Percentiles rank a stretch among this genome's conserved stretches.
These are phyloP conservation scores for Polyommatus iphigenia DNA, from an alignment of 2,888 invertebrate genomes.

Conservation along the genomic window DNA sequence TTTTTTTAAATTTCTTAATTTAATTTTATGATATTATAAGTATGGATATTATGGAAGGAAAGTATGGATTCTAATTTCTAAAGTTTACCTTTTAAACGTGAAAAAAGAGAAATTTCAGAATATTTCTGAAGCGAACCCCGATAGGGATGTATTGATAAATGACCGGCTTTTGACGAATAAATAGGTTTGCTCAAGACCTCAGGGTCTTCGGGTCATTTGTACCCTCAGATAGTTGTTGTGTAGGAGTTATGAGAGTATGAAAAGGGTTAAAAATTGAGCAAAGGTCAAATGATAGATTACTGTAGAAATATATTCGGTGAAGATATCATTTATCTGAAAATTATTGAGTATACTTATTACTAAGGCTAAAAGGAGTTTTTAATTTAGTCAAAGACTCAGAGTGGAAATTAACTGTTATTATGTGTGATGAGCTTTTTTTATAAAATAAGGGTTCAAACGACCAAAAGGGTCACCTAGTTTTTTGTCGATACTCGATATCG, in stretches of 20 bases:
- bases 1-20: too few relatives aligned
- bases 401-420: too few relatives aligned
- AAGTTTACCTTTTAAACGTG: neutral
- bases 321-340: neutral
- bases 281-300: neutral
- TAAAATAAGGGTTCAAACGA: too few relatives aligned
- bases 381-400: too few relatives aligned
- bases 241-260: neutral
- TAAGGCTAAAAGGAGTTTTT: too few relatives aligned
- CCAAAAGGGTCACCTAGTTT: too few relatives aligned
- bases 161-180: constrained; percentile 13
- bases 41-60: too few relatives aligned
- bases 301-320: neutral
- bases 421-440: too few relatives aligned
- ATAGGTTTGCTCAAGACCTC: constrained; percentile 2
- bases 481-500: too few relatives aligned
- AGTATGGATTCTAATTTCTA: too few relatives aligned
- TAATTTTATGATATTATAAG: too few relatives aligned
- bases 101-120: neutral
- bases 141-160: constrained; percentile 3
- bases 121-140: neutral
- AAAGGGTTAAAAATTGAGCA: constrained; percentile 4
- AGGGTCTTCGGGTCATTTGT: neutral
- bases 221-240: constrained; percentile 4
- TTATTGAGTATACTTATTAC: neutral